Evolutionary conservation across 1,140 invertebrate species (phyloP).

Genomic region (Phymorhynchus buccinoides): DNA sequence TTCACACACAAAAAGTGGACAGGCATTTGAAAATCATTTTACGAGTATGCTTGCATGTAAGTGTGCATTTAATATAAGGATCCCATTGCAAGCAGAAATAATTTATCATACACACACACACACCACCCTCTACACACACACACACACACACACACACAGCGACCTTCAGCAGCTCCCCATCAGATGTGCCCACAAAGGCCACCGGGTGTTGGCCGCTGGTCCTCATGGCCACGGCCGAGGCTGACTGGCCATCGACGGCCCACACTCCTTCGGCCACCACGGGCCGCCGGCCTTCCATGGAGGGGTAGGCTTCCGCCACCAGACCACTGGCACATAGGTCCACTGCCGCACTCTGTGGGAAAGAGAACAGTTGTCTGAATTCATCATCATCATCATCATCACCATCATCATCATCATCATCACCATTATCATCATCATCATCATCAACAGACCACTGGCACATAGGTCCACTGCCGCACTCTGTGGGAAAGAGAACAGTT

Average conservation of each 20-base stretch:
- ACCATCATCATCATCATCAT: not conserved
- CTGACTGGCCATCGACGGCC: constrained; percentile 34
- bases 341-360: constrained; percentile 41
- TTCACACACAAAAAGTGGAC: too few relatives aligned
- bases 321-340: constrained; percentile 50
- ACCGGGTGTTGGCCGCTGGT: constrained; percentile 39
- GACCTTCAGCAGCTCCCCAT: constrained; percentile 53
- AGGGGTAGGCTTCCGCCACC: constrained; percentile 48
- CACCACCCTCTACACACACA: not conserved
- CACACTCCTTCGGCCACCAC: constrained; percentile 45
- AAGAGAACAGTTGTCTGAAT: not conserved
- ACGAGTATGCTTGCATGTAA: too few relatives aligned
- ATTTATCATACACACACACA: not conserved
- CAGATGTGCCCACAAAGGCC: constrained; percentile 49
- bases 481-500: constrained; percentile 36
- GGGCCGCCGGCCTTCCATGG: constrained; percentile 52
- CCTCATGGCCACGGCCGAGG: constrained; percentile 45
- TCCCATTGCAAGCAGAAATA: not conserved
- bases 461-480: constrained; percentile 44
- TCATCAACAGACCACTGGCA: constrained; percentile 44
- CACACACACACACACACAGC: not conserved
- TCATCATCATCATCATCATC: not conserved
- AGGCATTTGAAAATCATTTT: too few relatives aligned
- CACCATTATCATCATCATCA: not conserved
- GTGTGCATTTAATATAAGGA: too few relatives aligned